Evolutionary conservation across 2,888 invertebrate genomes (phyloP).

Genomic region (Apamea crenata): DNA sequence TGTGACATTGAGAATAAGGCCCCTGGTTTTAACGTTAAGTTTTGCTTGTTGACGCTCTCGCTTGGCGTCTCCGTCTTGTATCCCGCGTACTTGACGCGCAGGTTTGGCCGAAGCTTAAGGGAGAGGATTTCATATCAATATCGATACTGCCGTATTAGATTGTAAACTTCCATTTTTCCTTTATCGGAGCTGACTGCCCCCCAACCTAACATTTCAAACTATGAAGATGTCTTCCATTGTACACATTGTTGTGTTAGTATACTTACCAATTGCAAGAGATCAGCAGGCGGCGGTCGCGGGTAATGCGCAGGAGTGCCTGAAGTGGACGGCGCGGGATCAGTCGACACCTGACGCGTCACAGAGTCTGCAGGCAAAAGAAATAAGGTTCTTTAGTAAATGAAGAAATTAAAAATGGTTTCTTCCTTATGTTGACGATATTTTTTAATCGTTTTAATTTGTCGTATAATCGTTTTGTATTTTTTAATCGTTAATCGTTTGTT

Average conservation of each 20-base stretch:
- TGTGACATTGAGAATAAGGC: too few species aligned
- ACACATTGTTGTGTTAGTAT: background rate
- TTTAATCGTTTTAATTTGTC: background rate
- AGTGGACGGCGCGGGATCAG: constrained; percentile 86
- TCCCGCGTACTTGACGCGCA: too few species aligned
- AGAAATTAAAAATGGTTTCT: background rate
- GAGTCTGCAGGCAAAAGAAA: constrained; percentile 79
- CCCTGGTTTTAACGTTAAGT: too few species aligned
- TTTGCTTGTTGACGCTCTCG: too few species aligned
- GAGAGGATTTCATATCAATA: background rate
- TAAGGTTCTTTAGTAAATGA: background rate
- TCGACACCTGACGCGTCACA: constrained; percentile 83
- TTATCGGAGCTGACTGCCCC: background rate
- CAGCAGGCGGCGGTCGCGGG: constrained; percentile 79
- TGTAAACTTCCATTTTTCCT: background rate
- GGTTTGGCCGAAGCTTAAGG: too few species aligned
- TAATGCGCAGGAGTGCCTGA: constrained; percentile 86
- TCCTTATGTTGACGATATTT: background rate
- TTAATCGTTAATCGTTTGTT: background rate
- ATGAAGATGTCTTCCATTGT: background rate
- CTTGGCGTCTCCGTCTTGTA: too few species aligned
- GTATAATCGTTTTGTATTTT: too few species aligned
- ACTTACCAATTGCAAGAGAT: constrained; percentile 81
- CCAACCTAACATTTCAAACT: background rate
- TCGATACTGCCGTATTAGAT: background rate